A percentile compares a stretch with the other conserved stretches of the same genome.
phyloP scores from a whole-genome alignment of 2,888 invertebrate genomes.

The Nomada hirtipes region DNA sequence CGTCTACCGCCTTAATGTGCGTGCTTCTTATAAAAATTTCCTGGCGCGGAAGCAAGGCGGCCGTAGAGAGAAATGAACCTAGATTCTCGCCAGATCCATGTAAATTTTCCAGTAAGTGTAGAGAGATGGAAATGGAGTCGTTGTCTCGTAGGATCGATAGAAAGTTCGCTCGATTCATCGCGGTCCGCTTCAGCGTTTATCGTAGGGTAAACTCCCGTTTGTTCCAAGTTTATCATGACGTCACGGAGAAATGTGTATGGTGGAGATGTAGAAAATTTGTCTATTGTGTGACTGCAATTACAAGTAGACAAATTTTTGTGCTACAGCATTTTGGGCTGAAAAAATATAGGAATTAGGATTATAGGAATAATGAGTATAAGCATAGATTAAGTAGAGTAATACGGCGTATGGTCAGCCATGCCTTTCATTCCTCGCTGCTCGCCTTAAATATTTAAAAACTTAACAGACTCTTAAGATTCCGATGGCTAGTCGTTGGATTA shows the following conservation, averaged over 20 bases:
- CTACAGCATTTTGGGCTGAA: no score
- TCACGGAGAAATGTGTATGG: background rate
- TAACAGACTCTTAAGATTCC: no score
- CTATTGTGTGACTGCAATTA: no score
- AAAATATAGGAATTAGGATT: no score
- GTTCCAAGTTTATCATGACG: constrained; percentile 19
- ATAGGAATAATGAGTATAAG: no score
- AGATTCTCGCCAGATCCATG: constrained; percentile 49
- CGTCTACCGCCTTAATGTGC: constrained; percentile 62
- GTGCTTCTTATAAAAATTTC: constrained; percentile 46
- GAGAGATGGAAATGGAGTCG: background rate
- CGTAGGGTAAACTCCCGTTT: constrained; percentile 35
- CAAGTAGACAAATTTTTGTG: no score
- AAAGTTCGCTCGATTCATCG: constrained; percentile 49
- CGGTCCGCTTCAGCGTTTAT: constrained; percentile 45
- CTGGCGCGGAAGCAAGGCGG: background rate
- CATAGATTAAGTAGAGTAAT: no score
- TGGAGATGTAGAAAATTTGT: background rate
- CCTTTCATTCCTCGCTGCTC: no score
- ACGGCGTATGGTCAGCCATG: no score
- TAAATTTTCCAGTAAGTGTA: constrained; percentile 34
- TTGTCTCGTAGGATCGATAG: constrained; percentile 50
- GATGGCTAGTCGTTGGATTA: no score
- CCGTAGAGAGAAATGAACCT: constrained; percentile 19
- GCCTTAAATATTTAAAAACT: no score